phyloP scores from a whole-genome alignment of 2,888 invertebrate species.

The Andrena fulva region DNA sequence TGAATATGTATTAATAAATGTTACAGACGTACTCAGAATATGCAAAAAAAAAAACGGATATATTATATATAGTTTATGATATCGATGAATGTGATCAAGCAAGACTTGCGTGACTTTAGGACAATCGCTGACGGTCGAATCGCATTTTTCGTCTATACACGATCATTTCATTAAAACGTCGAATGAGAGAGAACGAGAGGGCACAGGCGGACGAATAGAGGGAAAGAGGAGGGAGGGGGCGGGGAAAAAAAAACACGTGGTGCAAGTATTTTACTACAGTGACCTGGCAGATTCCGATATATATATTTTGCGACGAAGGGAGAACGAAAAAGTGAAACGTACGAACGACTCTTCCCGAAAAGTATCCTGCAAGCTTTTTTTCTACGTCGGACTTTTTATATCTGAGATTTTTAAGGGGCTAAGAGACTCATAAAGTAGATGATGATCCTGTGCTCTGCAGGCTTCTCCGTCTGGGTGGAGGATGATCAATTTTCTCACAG shows the following conservation, averaged over 20 bases:
- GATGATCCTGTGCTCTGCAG: background rate
- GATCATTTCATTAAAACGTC: slow-evolving; percentile 20
- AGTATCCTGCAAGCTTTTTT: slow-evolving; percentile 26
- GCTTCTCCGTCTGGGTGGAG: background rate
- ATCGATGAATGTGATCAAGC: slow-evolving; percentile 32
- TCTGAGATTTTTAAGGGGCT: slow-evolving; percentile 25
- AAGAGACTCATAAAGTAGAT: background rate
- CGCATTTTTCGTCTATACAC: slow-evolving; percentile 17
- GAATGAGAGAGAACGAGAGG: slow-evolving; percentile 14
- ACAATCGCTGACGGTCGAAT: slow-evolving; percentile 15
- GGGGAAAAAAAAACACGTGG: slow-evolving; percentile 27
- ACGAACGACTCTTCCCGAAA: slow-evolving; percentile 37
- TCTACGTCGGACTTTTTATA: slow-evolving; percentile 44
- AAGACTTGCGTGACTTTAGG: slow-evolving; percentile 29
- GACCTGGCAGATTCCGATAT: slow-evolving; percentile 70
- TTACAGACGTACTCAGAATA: slow-evolving; percentile 19
- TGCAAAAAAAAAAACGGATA: background rate
- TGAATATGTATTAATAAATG: slow-evolving; percentile 19
- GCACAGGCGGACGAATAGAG: background rate
- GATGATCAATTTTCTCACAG: background rate
- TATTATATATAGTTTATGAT: slow-evolving; percentile 32
- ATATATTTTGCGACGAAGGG: slow-evolving; percentile 51
- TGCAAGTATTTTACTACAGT: slow-evolving; percentile 63
- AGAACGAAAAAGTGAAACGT: slow-evolving; percentile 1
- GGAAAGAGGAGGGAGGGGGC: background rate